A percentile compares a stretch with the other conserved stretches of the same genome.
phyloP scores from a whole-genome alignment of 2,888 invertebrate genomes.

The Protonemura montana region DNA sequence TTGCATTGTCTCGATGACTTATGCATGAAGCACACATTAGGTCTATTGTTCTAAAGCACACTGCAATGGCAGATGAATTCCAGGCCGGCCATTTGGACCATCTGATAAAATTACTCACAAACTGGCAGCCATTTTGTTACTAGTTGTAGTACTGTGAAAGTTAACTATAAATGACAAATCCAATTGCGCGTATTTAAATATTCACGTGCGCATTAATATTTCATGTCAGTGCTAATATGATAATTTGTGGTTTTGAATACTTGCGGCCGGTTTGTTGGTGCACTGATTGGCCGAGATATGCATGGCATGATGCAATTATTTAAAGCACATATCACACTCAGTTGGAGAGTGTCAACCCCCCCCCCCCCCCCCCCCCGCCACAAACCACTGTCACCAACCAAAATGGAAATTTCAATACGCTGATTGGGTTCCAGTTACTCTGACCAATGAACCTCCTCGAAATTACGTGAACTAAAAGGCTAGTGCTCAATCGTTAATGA shows the following conservation, averaged over 20 bases:
- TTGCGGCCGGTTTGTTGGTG: not conserved
- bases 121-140: not conserved
- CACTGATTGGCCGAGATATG: not conserved
- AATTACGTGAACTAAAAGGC: too few relatives aligned
- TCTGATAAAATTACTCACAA: not conserved
- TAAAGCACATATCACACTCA: too few relatives aligned
- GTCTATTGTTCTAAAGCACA: not conserved
- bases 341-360: too few relatives aligned
- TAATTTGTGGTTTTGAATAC: not conserved
- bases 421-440: too few relatives aligned
- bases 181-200: not conserved
- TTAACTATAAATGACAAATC: not conserved
- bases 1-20: slow-evolving; percentile 10
- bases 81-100: not conserved
- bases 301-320: too few relatives aligned
- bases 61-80: not conserved
- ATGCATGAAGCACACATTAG: not conserved
- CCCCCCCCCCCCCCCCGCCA: too few relatives aligned
- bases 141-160: not conserved
- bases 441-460: too few relatives aligned
- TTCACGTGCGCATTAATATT: not conserved
- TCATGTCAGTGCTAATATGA: not conserved
- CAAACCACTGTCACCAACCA: too few relatives aligned
- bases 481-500: too few relatives aligned
- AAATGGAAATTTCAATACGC: too few relatives aligned